Conservation (phyloP, 2,888 invertebrate genomes). For the Shargacucullia verbasci region DNA sequence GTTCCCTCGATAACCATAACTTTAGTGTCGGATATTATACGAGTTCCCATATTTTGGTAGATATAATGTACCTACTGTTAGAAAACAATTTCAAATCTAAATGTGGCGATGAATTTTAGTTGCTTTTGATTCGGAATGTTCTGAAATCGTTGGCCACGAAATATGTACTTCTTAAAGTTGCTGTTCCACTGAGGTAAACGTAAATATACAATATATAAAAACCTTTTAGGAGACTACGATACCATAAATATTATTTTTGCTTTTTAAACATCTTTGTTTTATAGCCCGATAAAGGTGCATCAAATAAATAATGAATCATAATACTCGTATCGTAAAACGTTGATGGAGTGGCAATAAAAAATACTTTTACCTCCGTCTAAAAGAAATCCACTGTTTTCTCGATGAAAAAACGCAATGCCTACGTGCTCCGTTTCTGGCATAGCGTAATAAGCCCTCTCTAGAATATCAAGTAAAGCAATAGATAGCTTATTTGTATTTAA, state of each 20-base stretch:
- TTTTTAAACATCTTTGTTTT: conserved; percentile 38
- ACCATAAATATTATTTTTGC: conserved; percentile 39
- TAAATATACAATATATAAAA: no score
- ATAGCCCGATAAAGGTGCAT: conserved; percentile 41
- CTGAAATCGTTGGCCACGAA: conserved; percentile 1
- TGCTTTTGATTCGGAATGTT: not conserved
- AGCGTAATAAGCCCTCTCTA: conserved; percentile 59
- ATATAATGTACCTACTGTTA: not conserved
- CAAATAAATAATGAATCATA: conserved; percentile 34
- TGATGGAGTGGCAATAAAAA: conserved; percentile 38
- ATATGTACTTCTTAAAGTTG: not conserved
- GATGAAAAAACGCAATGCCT: conserved; percentile 43
- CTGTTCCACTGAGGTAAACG: not conserved
- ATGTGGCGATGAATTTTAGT: conserved; percentile 1
- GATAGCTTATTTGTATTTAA: conserved; percentile 66
- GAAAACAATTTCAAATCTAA: not conserved
- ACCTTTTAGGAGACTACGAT: not conserved
- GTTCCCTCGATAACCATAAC: conserved; percentile 35
- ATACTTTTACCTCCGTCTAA: conserved; percentile 41
- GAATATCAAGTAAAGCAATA: conserved; percentile 70
- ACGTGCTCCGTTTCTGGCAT: conserved; percentile 64
- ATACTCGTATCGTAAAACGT: conserved; percentile 38
- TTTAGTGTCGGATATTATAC: conserved; percentile 19
- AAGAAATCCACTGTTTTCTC: conserved; percentile 53
- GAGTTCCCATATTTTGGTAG: conserved; percentile 9